Conservation (phyloP, 1,140 invertebrate genomes). For the Cydia strobilella region DNA sequence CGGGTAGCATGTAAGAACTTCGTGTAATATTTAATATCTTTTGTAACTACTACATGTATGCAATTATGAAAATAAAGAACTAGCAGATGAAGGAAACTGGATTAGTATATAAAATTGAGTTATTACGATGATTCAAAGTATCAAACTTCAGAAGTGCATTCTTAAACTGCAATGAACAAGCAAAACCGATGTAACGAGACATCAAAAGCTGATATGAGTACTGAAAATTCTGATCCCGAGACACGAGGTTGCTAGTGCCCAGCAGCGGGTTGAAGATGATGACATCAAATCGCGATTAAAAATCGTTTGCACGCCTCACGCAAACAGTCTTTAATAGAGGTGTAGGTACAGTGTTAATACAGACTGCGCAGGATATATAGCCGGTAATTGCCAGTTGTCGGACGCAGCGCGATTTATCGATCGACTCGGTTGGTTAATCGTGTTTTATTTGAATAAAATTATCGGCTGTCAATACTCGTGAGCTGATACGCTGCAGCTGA, state of each 20-base stretch:
- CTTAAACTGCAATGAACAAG: too few species aligned
- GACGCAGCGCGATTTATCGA: constrained; percentile 14
- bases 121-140: too few species aligned
- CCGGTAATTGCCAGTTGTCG: constrained; percentile 7
- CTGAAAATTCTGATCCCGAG: too few species aligned
- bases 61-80: too few species aligned
- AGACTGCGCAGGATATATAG: constrained; percentile 2
- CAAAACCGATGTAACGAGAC: too few species aligned
- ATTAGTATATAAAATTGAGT: too few species aligned
- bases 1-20: too few species aligned
- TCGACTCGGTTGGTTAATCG: constrained; percentile 18
- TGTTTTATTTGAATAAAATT: constrained; percentile 20
- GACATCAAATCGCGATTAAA: constrained; percentile 12
- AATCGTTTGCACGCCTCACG: background rate
- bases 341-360: constrained; percentile 7
- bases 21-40: too few species aligned
- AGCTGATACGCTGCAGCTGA: background rate
- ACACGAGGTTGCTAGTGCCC: background rate
- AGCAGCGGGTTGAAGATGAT: background rate
- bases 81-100: too few species aligned
- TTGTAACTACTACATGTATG: too few species aligned
- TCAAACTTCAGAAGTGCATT: too few species aligned
- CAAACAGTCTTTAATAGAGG: constrained; percentile 1
- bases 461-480: constrained; percentile 7
- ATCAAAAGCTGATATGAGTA: too few species aligned